phyloP scores from a whole-genome alignment of 2,797 vertebrate genomes.

The Sebastes taczanowskii region DNA sequence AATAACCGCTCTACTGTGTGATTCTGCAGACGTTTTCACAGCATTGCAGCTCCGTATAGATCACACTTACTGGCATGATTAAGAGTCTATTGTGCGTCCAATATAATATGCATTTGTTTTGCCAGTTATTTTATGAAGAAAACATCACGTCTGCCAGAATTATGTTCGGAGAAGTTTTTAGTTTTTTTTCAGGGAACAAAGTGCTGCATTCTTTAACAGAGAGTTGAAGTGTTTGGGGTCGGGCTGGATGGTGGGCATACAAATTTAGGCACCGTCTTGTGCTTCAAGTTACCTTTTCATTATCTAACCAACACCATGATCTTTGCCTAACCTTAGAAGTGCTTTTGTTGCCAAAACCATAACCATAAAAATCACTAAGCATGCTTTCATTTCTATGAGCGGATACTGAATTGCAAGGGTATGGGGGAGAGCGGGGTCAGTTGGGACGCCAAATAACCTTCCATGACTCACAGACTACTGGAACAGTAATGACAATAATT shows the following conservation, averaged over 20 bases:
- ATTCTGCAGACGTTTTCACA: slow-evolving; percentile 6
- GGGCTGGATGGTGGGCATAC: background rate
- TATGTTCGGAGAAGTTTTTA: background rate
- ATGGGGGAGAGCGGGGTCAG: too few species aligned
- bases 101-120: background rate
- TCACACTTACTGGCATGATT: background rate
- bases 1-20: slow-evolving; percentile 14
- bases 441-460: background rate
- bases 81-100: background rate
- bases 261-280: background rate
- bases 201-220: background rate
- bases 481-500: background rate
- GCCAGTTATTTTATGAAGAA: too few species aligned
- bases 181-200: background rate
- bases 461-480: background rate
- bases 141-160: background rate
- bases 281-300: background rate
- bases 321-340: background rate
- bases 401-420: background rate
- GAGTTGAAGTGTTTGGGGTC: too few species aligned
- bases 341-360: background rate
- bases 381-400: background rate
- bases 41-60: background rate
- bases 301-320: background rate
- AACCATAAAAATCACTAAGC: background rate